Evolutionary conservation across 1,140 invertebrate species (phyloP), one percentile per base, ranked within the genome.

Genomic region (Linepithema humile): DNA sequence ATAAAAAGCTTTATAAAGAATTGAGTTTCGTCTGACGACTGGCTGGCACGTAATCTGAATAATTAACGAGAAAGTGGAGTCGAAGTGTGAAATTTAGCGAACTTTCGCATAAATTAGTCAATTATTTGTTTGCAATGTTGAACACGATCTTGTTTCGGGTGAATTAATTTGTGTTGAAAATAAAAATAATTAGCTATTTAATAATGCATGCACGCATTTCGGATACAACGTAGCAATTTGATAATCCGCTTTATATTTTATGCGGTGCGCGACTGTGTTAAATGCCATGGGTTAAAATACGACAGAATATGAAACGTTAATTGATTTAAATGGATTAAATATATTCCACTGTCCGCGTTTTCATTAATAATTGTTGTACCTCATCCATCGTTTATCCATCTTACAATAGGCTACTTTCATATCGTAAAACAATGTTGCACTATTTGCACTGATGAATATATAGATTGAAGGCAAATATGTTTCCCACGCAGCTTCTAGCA

Each of bases 321-420:
- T 67, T 38, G 48, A 78, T 78, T 55, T 48, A 53, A 53, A 40
- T 53, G 62, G 45, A 55, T 40, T 69, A 55, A 55, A 55, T 70
- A n/a, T n/a, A 43, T 70, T 55, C 10, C 10, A 29, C 35, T 9
- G 32, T 38, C 32, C 4, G 60, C 26, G 38, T 78, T 15, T 2
- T 1, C 48, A 43, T 55, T 55, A 69, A 40, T 45, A 32, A 15
- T 55, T 12, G 20, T 32, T 0, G 23, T 20, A 53, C 7, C 10
- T 10, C 0, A 2, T 7, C 23, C 17, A n/a, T 77, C 60, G 65
- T 1, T 35, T 38, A 17, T 45, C 9, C 26, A 10, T 35, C 9
- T 59, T 29, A 23, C 17, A n/a, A 55, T 73, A 17, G 12, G 7
- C 17, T 40, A 60, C 40, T 73, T 59, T 1, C 17, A n/a, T 38